phyloP scores from a whole-genome alignment of 2,113 vertebrate species.

The Amphilophus citrinellus region DNA sequence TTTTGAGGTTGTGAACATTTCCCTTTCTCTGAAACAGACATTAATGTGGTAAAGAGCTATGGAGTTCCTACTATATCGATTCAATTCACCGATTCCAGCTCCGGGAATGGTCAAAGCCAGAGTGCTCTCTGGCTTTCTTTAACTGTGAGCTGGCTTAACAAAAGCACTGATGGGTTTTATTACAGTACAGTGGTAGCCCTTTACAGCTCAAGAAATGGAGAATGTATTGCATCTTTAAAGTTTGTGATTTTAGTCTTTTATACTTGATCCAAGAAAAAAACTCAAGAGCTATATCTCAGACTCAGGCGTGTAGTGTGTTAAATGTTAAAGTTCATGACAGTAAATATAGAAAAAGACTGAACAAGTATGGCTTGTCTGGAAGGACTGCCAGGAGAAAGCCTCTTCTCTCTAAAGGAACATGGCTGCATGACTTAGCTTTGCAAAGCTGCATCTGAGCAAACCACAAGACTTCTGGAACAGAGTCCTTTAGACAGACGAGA shows the following conservation, averaged over 20 bases:
- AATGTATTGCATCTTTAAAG: neutral
- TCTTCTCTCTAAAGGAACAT: too few relatives aligned
- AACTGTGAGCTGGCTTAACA: neutral
- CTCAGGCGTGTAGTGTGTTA: too few relatives aligned
- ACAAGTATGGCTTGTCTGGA: too few relatives aligned
- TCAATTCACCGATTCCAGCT: neutral
- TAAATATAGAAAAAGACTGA: too few relatives aligned
- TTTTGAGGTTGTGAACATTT: neutral
- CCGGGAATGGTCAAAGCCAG: neutral
- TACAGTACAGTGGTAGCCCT: neutral
- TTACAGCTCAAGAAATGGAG: neutral
- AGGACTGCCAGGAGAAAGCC: too few relatives aligned
- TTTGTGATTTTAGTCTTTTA: neutral
- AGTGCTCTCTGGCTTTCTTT: neutral
- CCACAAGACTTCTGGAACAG: too few relatives aligned
- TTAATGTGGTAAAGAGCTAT: neutral
- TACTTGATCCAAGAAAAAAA: neutral
- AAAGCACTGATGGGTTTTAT: neutral
- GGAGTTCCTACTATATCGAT: neutral
- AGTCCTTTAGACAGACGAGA: too few relatives aligned
- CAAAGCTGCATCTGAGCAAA: too few relatives aligned
- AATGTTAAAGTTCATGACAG: too few relatives aligned
- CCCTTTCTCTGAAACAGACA: conserved; percentile 8
- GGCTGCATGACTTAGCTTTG: too few relatives aligned
- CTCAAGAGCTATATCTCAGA: too few relatives aligned